Base-by-base conservation (phyloP, 2,888 invertebrate genomes). In the Baronia brevicornis region DNA sequence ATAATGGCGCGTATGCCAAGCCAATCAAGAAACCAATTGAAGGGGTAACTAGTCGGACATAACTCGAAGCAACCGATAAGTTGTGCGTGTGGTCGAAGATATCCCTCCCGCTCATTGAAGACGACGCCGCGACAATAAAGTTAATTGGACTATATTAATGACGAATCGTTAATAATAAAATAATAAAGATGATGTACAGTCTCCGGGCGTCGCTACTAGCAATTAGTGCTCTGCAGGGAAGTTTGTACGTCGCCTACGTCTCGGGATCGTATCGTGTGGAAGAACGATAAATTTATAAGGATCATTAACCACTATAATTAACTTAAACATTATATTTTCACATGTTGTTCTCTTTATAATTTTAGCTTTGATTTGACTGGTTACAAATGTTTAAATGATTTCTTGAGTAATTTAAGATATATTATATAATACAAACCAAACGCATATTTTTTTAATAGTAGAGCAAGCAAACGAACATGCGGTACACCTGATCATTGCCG, bases 21-120 rank as follows among this genome's bases (percentile, higher is more conserved):
- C 70, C 82, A 80, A 82, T 84, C 79, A 78, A 67, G 70, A 64
- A 67, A 59, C 66, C 82, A 82, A 82, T 84, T 82, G 82, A 74
- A 75, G 69, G 77, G 78, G 75, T 79, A 79, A 80, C 78, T 75
- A 75, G 70, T 70, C 75, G 75, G 74, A 74, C 74, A 68, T 70
- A 74, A 71, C 65, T 72, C 66, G 66, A 62, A 58, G 63, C 67
- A 60, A 78, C 78, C 78, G 73, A 80, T 80, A 79, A 77, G 62
- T 66, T 58, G 62, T 64, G 58, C 62, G 57, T 65, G 64, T 36
- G 38, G 23, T 31, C 37, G 32, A 28, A 46, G 44, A 73, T 73
- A 71, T n/a, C n/a, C 67, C 67, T 70, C 69, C 64, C 70, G 64
- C 58, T 74, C 70, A 80, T 77, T 74, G 68, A 58, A 70, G 66